Evolutionary conservation across 2,888 invertebrate genomes (phyloP).

Genomic region (Thumatha senex): DNA sequence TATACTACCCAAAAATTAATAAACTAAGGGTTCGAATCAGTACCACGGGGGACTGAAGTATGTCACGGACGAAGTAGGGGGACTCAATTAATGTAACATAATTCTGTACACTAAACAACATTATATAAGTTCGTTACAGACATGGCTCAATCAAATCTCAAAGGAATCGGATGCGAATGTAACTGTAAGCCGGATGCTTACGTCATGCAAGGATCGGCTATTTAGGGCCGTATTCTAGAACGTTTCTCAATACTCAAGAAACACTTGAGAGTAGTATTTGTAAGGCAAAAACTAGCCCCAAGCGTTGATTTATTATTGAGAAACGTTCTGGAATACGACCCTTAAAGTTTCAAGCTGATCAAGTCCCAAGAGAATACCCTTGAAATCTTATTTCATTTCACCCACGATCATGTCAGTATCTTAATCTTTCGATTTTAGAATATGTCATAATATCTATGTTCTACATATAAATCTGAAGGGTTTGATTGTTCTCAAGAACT

Average conservation of each 20-base stretch:
- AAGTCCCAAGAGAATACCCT: slow-evolving; percentile 8
- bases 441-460: background rate
- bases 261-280: too few species aligned
- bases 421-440: background rate
- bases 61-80: too few species aligned
- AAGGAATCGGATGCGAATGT: background rate
- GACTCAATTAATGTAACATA: too few species aligned
- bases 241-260: too few species aligned
- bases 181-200: slow-evolving; percentile 1
- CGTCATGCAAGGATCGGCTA: slow-evolving; percentile 14
- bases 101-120: background rate
- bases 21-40: too few species aligned
- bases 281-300: too few species aligned
- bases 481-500: background rate
- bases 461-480: slow-evolving; percentile 1
- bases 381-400: slow-evolving; percentile 26
- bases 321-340: too few species aligned
- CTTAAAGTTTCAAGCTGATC: slow-evolving; percentile 11
- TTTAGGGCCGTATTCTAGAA: too few species aligned
- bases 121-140: background rate
- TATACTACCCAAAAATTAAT: too few species aligned
- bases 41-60: too few species aligned
- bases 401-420: slow-evolving; percentile 13
- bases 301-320: too few species aligned
- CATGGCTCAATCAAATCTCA: background rate